Conservation (phyloP, 2,797 vertebrate species). For the Agapornis canus region DNA sequence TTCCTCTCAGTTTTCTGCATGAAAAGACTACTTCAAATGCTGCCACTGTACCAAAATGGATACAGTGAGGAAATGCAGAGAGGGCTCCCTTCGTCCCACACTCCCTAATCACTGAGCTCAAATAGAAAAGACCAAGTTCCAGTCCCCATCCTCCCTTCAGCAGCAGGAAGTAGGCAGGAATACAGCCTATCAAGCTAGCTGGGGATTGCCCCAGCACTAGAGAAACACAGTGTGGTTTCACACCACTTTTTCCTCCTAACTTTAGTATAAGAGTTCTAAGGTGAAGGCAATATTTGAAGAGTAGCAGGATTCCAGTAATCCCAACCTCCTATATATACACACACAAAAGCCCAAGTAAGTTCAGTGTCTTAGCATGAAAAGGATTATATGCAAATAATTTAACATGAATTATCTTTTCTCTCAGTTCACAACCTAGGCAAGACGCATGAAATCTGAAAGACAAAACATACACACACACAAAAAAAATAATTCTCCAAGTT, state of each 20-base stretch:
- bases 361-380: neutral
- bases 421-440: neutral
- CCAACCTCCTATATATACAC: neutral
- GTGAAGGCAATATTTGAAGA: neutral
- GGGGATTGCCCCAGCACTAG: neutral
- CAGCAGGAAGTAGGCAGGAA: neutral
- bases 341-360: neutral
- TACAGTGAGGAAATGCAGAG: slow-evolving; percentile 15
- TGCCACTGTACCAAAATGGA: slow-evolving; percentile 45
- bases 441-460: neutral
- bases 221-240: neutral
- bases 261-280: neutral
- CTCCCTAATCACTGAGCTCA: neutral
- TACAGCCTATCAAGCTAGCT: neutral
- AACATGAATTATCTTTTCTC: neutral
- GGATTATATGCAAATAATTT: neutral
- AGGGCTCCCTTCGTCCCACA: neutral
- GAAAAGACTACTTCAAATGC: slow-evolving; percentile 48
- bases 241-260: neutral
- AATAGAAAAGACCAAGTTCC: neutral
- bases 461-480: neutral
- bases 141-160: neutral
- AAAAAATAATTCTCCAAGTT: neutral
- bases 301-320: neutral
- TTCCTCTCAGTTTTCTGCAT: slow-evolving; percentile 22